These are phyloP conservation scores for Tenrec ecaudatus DNA, from an alignment of 2,113 vertebrate species.

Conservation along the genomic window DNA sequence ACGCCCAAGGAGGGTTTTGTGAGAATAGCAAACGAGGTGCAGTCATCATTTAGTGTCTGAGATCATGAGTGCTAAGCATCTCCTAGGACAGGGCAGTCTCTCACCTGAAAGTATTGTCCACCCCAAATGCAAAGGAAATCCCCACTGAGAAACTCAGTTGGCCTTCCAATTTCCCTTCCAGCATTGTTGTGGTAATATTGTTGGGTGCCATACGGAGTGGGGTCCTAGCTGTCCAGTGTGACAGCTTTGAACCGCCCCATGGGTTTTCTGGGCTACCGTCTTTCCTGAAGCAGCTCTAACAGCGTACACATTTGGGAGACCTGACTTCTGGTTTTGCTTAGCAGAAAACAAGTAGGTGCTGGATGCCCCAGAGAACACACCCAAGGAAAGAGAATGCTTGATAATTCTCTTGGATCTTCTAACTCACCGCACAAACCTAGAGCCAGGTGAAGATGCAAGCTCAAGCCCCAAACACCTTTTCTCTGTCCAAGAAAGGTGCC, in stretches of 20 bases:
- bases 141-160: constrained; percentile 9
- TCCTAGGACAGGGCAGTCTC: not conserved
- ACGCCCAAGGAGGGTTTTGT: not conserved
- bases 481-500: constrained; percentile 56
- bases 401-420: constrained; percentile 56
- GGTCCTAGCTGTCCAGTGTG: not conserved
- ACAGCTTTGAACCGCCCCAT: not conserved
- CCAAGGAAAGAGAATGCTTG: constrained; percentile 26
- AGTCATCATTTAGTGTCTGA: not conserved
- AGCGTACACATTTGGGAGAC: constrained; percentile 14
- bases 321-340: constrained; percentile 12
- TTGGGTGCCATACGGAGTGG: not conserved
- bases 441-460: constrained; percentile 51
- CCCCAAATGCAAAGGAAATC: constrained; percentile 46
- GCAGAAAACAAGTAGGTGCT: not conserved
- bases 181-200: not conserved
- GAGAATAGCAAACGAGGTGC: not conserved
- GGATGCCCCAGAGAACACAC: not conserved
- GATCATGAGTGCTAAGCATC: not conserved
- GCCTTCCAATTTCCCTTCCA: constrained; percentile 31
- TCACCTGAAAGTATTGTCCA: not conserved
- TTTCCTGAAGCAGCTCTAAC: not conserved
- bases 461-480: constrained; percentile 36
- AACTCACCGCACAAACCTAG: constrained; percentile 65
- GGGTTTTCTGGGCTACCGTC: not conserved